A percentile compares a stretch with the other conserved stretches of the same genome.
Evolutionary conservation across 2,797 vertebrate species (phyloP).

Genomic region (Borostomias antarcticus): DNA sequence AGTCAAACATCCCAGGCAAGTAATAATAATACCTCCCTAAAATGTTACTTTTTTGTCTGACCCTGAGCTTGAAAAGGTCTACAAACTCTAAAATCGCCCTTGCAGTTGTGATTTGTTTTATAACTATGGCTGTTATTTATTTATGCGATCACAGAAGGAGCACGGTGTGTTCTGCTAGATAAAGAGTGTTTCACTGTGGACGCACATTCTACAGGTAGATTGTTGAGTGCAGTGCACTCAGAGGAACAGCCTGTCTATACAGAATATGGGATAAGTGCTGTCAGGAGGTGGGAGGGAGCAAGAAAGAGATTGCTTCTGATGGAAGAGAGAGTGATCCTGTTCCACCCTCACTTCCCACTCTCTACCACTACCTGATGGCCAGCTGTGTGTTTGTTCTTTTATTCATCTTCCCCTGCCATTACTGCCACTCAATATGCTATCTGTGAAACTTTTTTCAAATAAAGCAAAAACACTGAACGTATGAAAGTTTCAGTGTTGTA

Average conservation of each 20-base stretch:
- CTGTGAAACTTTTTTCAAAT: not conserved
- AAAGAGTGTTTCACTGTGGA: not conserved
- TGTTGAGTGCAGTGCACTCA: not conserved
- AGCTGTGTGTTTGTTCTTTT: not conserved
- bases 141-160: no score
- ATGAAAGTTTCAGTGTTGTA: slow-evolving; percentile 1
- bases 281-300: not conserved
- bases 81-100: no score
- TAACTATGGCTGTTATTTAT: no score
- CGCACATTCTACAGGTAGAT: not conserved
- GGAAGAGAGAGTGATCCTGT: slow-evolving; percentile 5
- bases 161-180: not conserved
- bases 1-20: no score
- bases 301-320: not conserved
- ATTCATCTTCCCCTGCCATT: not conserved
- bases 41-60: no score
- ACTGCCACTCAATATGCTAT: not conserved
- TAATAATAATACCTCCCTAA: no score
- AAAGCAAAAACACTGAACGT: not conserved
- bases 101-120: no score
- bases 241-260: not conserved
- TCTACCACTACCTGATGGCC: not conserved
- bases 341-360: not conserved
- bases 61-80: no score
- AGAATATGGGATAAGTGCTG: slow-evolving; percentile 1